These are phyloP conservation scores for Loxodonta africana DNA, from an alignment of 2,113 vertebrate species.

Conservation along the genomic window DNA sequence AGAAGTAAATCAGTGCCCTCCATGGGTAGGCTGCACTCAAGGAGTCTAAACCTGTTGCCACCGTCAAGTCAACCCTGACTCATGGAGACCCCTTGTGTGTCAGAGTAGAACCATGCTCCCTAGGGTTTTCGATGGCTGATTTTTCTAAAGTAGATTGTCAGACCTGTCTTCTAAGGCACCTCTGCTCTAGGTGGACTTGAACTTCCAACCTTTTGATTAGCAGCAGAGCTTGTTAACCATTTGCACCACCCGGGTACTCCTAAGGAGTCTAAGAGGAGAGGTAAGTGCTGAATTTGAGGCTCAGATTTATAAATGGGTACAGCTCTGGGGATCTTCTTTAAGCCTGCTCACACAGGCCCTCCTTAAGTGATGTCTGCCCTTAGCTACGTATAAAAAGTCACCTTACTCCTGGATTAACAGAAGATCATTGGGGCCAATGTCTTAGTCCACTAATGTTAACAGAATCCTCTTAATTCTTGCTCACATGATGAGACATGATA, in stretches of 20 bases:
- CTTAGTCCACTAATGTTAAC: background rate
- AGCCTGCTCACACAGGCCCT: background rate
- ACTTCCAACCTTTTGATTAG: background rate
- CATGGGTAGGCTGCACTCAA: background rate
- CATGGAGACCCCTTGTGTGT: background rate
- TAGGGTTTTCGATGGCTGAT: background rate
- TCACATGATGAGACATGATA: slow-evolving; percentile 39
- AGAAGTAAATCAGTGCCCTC: background rate
- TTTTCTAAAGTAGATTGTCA: background rate
- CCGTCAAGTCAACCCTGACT: background rate
- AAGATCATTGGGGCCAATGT: background rate
- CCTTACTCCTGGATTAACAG: slow-evolving; percentile 34
- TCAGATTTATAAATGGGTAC: background rate
- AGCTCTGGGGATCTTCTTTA: background rate
- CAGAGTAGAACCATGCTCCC: background rate
- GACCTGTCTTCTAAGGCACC: background rate
- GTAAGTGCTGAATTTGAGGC: background rate
- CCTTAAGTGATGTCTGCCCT: background rate
- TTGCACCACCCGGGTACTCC: background rate
- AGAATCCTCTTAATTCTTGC: slow-evolving; percentile 53
- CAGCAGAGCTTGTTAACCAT: background rate
- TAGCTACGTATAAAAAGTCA: slow-evolving; percentile 15
- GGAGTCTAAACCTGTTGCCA: background rate
- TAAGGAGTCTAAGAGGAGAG: background rate
- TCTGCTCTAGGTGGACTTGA: background rate